Evolutionary conservation across 64 coral and sea anemone genomes (phyloP), one percentile per base, ranked within the genome.

Genomic region (Catalaphyllia jardinei): DNA sequence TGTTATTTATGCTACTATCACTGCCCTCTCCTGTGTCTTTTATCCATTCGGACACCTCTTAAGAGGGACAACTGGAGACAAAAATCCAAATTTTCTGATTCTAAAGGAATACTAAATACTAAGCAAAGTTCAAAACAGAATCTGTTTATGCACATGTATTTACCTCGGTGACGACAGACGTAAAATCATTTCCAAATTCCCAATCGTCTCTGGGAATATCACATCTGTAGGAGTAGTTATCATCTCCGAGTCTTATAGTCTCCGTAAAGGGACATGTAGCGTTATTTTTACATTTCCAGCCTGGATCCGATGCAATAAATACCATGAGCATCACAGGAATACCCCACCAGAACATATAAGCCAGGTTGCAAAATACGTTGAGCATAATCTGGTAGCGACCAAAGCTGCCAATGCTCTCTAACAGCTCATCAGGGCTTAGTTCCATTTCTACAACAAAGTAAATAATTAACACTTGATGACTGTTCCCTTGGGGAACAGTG

Each of bases 381-480:
- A 86, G 17, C 65, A 61, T 31, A 24, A 62, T 19, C 24, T 86
- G 82, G 24, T 65, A 71, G 17, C 54, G 10, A 0, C 82, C 82
- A 71, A 90, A 94, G 67, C 93, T 89, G 17, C 93, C 93, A 17
- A 94, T 87, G 62, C 61, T 24, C 7, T 90, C 75, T 1, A 94
- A 39, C 13, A 89, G 60, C 31, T 94, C 61, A 30, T 94, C 93
- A n/a, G 83, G 64, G 0, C 54, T 60, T 10, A 86, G 13, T 7
- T 33, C 79, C 88, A 73, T 73, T 31, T 30, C 71, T 73, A 12
- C 13, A 73, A n/a, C n/a, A n/a, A n/a, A n/a, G n/a, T n/a, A n/a
- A n/a, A n/a, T n/a, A n/a, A n/a, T n/a, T n/a, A n/a, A n/a, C n/a
- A n/a, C n/a, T n/a, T n/a, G n/a, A n/a, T n/a, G n/a, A n/a, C n/a